A percentile compares a stretch with the other conserved stretches of the same genome.
Conservation (phyloP, 2,888 invertebrate species). For the Napeogenes inachia region DNA sequence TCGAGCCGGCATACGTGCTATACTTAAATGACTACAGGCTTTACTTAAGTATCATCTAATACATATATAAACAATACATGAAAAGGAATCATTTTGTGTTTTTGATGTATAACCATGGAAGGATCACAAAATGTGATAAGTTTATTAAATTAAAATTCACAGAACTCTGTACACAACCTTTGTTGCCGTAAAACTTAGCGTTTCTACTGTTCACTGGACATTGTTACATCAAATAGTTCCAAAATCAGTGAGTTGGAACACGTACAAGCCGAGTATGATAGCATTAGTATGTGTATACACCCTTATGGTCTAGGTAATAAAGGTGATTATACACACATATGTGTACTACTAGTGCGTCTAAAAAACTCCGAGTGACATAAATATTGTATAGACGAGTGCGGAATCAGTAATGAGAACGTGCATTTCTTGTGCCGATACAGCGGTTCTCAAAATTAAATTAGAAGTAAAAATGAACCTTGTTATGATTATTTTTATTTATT, state of each 20-base stretch:
- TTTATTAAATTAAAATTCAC: background rate
- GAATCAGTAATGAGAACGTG: constrained; percentile 63
- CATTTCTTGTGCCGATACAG: constrained; percentile 39
- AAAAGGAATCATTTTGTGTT: too few relatives aligned
- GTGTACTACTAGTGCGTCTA: constrained; percentile 37
- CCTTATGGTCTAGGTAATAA: background rate
- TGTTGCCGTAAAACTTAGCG: background rate
- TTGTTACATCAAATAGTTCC: constrained; percentile 23
- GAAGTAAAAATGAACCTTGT: background rate
- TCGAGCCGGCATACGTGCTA: too few relatives aligned
- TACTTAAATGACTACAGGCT: too few relatives aligned
- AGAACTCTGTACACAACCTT: background rate
- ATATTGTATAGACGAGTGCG: constrained; percentile 67
- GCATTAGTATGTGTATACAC: constrained; percentile 1
- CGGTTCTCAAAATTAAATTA: constrained; percentile 16
- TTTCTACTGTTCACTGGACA: constrained; percentile 3
- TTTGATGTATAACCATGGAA: too few relatives aligned
- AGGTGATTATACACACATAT: constrained; percentile 22
- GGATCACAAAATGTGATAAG: background rate
- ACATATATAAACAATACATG: too few relatives aligned
- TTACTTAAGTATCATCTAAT: too few relatives aligned
- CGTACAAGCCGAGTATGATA: constrained; percentile 16
- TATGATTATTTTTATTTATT: too few relatives aligned
- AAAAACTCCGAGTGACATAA: constrained; percentile 63
- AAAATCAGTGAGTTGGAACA: constrained; percentile 23